Conservation (phyloP, 2,888 invertebrate genomes). For the Athalia rosae region DNA sequence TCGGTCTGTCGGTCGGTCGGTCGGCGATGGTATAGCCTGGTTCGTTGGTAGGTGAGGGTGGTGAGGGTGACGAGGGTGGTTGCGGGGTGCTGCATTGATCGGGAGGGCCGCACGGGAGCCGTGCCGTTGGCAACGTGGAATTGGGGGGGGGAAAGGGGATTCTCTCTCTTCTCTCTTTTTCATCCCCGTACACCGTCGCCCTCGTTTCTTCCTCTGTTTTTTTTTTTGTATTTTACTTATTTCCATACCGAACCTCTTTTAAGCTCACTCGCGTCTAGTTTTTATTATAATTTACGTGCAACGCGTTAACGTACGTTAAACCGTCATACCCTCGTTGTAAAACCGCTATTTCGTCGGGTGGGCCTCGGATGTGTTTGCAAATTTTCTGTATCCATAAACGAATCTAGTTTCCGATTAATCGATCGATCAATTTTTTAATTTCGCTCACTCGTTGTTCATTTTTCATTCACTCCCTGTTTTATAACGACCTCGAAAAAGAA, state of each 20-base stretch:
- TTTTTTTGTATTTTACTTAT: slow-evolving; percentile 1
- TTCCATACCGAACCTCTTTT: background rate
- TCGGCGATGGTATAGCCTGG: slow-evolving; percentile 58
- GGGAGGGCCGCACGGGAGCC: slow-evolving; percentile 56
- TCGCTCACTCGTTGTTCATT: too few relatives aligned
- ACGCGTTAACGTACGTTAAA: too few relatives aligned
- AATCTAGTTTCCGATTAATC: too few relatives aligned
- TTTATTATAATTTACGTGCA: too few relatives aligned
- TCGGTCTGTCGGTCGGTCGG: slow-evolving; percentile 52
- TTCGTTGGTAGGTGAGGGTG: slow-evolving; percentile 55
- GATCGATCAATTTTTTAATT: too few relatives aligned
- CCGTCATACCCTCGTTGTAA: too few relatives aligned
- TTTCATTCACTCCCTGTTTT: too few relatives aligned
- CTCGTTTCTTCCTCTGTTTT: background rate
- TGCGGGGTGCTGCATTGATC: slow-evolving; percentile 68
- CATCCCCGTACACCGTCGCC: background rate
- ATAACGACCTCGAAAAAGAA: too few relatives aligned
- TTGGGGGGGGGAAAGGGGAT: slow-evolving; percentile 11
- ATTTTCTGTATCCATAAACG: too few relatives aligned
- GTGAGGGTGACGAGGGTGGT: slow-evolving; percentile 38
- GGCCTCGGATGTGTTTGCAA: too few relatives aligned
- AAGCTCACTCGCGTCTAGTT: background rate
- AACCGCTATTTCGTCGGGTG: too few relatives aligned
- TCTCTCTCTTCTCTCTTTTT: slow-evolving; percentile 11
- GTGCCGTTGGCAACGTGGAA: slow-evolving; percentile 39